phyloP scores from a whole-genome alignment of 2,797 vertebrate genomes.

The Cephalopachus bancanus region DNA sequence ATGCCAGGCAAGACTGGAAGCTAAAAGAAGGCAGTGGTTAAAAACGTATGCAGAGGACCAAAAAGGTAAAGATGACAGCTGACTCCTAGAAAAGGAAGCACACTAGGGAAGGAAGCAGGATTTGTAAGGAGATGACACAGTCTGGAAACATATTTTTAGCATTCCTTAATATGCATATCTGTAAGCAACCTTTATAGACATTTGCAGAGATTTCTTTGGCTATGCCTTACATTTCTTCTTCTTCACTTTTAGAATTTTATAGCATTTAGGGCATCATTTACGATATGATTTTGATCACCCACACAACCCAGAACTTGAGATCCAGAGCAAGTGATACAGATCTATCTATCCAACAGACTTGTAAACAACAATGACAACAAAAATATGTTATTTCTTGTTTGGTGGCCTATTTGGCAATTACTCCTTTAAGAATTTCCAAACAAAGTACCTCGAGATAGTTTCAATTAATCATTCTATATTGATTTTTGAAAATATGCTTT shows the following conservation, averaged over 20 bases:
- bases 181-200: not conserved
- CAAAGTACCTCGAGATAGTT: not conserved
- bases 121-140: not conserved
- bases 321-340: not conserved
- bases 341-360: not conserved
- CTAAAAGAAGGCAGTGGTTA: not conserved
- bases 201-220: not conserved
- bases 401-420: not conserved
- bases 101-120: not conserved
- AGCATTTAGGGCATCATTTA: not conserved
- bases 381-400: not conserved
- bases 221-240: slow-evolving; percentile 4
- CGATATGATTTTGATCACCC: not conserved
- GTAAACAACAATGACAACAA: not conserved
- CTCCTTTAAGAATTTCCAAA: not conserved
- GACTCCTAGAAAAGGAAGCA: not conserved
- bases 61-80: slow-evolving; percentile 45
- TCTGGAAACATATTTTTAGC: not conserved
- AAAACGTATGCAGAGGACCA: not conserved
- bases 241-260: not conserved
- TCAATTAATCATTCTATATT: not conserved
- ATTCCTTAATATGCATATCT: not conserved
- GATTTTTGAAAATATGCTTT: not conserved
- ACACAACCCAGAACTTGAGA: not conserved
- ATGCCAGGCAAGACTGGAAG: not conserved